Conservation (phyloP, 2,888 invertebrate species). For the Cheilosia vulpina region DNA sequence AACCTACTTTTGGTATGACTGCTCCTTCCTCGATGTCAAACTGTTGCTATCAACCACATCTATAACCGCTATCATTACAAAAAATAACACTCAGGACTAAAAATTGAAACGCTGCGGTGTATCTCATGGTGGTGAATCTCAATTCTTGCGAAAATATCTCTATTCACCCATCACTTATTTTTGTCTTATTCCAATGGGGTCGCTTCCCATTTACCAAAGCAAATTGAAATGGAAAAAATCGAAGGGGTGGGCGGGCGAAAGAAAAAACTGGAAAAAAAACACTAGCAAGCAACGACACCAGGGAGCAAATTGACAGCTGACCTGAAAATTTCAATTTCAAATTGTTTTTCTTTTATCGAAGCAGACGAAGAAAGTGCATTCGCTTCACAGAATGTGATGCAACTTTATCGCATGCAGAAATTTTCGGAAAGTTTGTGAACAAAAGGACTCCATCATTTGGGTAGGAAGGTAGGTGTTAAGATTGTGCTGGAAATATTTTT, state of each 20-base stretch:
- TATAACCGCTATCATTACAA: not conserved
- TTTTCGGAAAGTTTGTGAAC: slow-evolving; percentile 29
- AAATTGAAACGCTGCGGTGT: slow-evolving; percentile 2
- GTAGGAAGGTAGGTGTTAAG: slow-evolving; percentile 19
- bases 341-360: slow-evolving; percentile 21
- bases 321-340: slow-evolving; percentile 57
- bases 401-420: slow-evolving; percentile 26
- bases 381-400: not conserved
- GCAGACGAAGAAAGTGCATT: slow-evolving; percentile 7
- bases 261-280: not conserved
- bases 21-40: not conserved
- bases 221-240: not conserved
- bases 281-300: slow-evolving; percentile 12
- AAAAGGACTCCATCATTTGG: slow-evolving; percentile 6
- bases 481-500: slow-evolving; percentile 41
- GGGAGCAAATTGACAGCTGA: slow-evolving; percentile 52
- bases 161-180: not conserved
- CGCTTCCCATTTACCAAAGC: not conserved
- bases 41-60: slow-evolving; percentile 10
- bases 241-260: not conserved
- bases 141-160: not conserved
- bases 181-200: not conserved
- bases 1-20: not conserved
- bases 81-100: not conserved
- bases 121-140: not conserved